Evolutionary conservation across 2,113 vertebrate genomes (phyloP).

Genomic region (Tragulus kanchil): DNA sequence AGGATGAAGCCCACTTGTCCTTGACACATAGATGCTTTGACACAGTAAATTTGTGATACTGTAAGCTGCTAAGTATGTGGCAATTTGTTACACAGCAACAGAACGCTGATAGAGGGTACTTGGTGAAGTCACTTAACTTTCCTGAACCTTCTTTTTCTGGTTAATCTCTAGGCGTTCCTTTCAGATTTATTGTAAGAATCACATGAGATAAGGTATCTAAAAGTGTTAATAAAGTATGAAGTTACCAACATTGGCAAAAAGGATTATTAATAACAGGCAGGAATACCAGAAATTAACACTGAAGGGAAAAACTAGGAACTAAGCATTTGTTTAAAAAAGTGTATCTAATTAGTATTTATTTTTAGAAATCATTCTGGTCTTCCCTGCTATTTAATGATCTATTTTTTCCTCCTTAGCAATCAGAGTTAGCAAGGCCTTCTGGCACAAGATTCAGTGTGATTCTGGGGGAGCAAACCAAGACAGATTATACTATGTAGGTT

Average conservation of each 20-base stretch:
- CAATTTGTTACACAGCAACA: neutral
- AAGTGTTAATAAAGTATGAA: conserved; percentile 64
- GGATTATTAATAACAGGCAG: conserved; percentile 41
- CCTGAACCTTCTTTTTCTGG: neutral
- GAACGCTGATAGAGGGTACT: neutral
- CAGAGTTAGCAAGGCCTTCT: conserved; percentile 63
- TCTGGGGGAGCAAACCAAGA: conserved; percentile 44
- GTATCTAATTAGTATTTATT: conserved; percentile 71
- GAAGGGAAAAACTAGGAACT: conserved; percentile 58
- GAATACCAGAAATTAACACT: conserved; percentile 53
- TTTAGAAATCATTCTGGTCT: conserved; percentile 74
- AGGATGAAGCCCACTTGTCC: too few relatives aligned
- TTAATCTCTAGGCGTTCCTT: conserved; percentile 39
- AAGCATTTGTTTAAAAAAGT: conserved; percentile 68
- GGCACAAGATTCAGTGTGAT: conserved; percentile 31
- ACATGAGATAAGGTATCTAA: conserved; percentile 1
- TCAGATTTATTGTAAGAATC: neutral
- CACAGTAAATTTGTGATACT: neutral
- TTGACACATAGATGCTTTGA: neutral
- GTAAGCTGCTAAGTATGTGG: neutral
- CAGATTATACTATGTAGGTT: neutral
- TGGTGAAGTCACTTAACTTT: neutral
- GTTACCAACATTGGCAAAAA: conserved; percentile 45
- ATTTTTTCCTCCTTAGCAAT: conserved; percentile 60
- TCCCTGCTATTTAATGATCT: conserved; percentile 73